Evolutionary conservation across 2,113 vertebrate species (phyloP).

Genomic region (Callospermophilus lateralis): DNA sequence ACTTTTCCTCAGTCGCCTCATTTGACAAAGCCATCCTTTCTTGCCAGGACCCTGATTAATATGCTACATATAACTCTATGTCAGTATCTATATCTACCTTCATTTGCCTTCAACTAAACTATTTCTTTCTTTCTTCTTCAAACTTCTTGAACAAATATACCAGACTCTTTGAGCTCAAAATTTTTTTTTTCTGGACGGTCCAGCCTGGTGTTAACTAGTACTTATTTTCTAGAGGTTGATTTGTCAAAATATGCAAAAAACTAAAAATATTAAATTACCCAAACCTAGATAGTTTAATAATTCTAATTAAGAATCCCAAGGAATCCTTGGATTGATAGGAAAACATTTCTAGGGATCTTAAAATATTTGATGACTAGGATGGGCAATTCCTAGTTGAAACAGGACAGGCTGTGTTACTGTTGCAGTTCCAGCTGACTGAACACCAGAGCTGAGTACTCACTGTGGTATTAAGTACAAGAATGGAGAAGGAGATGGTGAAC

Average conservation of each 20-base stretch:
- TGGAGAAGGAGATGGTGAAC: neutral
- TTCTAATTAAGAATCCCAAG: neutral
- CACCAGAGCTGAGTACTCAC: neutral
- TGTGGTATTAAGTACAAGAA: neutral
- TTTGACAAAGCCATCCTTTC: neutral
- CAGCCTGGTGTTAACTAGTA: neutral
- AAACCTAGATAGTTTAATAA: neutral
- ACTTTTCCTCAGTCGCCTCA: neutral
- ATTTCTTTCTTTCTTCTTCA: neutral
- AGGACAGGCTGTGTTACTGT: neutral
- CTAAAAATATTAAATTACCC: neutral
- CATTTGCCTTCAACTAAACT: neutral
- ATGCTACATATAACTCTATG: neutral
- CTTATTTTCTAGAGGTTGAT: neutral
- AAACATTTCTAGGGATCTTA: neutral
- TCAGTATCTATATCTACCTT: neutral
- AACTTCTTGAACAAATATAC: neutral
- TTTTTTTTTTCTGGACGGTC: neutral
- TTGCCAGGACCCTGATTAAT: neutral
- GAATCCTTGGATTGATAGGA: neutral
- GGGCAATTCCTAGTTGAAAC: neutral
- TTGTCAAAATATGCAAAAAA: conserved; percentile 32
- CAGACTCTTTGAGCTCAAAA: neutral
- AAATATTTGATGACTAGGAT: neutral
- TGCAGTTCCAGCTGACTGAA: neutral